Evolutionary conservation across 2,113 vertebrate genomes (phyloP).

Genomic region (Podiceps cristatus): DNA sequence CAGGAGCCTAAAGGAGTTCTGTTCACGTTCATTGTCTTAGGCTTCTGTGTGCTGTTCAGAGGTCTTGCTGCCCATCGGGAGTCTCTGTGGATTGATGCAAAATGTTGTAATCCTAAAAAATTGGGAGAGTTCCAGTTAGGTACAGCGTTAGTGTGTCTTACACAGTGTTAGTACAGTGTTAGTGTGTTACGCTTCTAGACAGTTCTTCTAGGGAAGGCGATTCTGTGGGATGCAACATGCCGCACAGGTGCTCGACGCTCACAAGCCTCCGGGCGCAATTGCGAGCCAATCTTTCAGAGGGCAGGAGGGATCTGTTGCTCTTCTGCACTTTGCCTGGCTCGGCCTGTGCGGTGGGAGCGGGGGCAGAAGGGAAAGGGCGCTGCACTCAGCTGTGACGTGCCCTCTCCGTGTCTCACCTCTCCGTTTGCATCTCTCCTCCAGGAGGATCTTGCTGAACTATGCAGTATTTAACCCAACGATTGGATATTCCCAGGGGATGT

Average conservation of each 20-base stretch:
- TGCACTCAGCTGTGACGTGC: not conserved
- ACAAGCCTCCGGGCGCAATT: not conserved
- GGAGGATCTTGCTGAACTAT: constrained; percentile 94
- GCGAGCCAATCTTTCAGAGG: not conserved
- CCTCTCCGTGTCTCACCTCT: not conserved
- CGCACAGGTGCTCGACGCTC: not conserved
- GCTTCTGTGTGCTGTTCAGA: not conserved
- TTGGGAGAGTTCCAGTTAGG: not conserved
- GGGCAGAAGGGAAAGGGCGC: not conserved
- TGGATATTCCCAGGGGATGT: constrained; percentile 98
- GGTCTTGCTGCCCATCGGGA: not conserved
- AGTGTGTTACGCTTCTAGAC: not conserved
- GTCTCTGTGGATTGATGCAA: not conserved
- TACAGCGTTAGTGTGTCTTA: not conserved
- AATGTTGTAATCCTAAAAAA: not conserved
- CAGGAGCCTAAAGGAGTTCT: not conserved
- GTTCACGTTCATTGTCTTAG: not conserved
- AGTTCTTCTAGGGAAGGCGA: not conserved
- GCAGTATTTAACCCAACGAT: constrained; percentile 90
- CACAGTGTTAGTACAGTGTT: too few species aligned
- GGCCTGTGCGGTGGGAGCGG: not conserved
- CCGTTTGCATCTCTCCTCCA: constrained; percentile 32
- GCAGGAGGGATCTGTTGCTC: not conserved
- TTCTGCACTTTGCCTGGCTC: not conserved
- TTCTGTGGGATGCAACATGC: not conserved